Evolutionary conservation across 23 tunicate species (phyloP), one percentile per base, ranked within the genome.

Genomic region (Ciona savignyi): DNA sequence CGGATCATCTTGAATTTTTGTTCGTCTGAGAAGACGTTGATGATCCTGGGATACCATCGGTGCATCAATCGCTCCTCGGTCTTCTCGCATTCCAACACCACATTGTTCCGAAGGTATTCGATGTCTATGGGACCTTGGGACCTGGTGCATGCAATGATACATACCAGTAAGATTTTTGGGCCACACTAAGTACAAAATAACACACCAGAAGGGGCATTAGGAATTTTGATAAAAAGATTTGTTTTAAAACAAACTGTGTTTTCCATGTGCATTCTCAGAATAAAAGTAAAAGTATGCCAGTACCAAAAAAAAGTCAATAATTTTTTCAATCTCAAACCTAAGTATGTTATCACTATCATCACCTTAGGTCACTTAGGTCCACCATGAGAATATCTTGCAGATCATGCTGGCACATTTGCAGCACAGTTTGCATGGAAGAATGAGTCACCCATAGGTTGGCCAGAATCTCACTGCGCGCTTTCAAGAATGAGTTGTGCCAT

Each of bases 371-470:
- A 35, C 78, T 27, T 1, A 85, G 63, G 60, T 79, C 86, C 1
- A 91, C 78, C 78, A 90, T 68, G 11, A 82, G 63, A 61, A 83
- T 33, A 20, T 64, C n/a, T 35, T 78, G 76, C 28, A 91, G 76
- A 72, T 74, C 63, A 23, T 81, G 42, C 42, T 88, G 95, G 64
- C 99, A 95, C 83, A 95, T 77, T 63, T 80, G 82, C 19, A 95
- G 86, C 23, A 91, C 87, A 25, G 77, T 65, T 76, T 89, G 99
- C 99, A 95, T 95, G 19, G 96, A 88, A 22, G 80, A 81, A 65
- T 85, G 93, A 24, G 90, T 89, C 21, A 95, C 78, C 96, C 96
- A 95, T 30, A 95, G 68, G 29, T 78, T 84, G 0, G 76, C 67
- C 32, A 49, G 76, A 29, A 95, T 84, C 30, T 71, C 77, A 1